Base-by-base conservation (phyloP, 2,797 vertebrate species). In the Danio jaintianensis region DNA sequence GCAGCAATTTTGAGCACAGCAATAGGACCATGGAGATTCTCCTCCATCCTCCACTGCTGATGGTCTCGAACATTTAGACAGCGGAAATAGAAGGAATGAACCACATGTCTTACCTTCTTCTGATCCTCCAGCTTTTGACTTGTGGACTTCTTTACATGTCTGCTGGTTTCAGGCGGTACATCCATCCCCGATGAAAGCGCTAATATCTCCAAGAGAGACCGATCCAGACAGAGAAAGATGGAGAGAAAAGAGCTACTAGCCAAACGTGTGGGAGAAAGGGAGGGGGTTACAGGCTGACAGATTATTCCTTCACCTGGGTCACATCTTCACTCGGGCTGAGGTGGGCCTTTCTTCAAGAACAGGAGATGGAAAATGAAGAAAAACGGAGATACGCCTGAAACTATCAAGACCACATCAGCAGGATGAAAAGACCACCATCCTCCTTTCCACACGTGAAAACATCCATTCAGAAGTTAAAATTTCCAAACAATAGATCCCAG, bases 121-220 rank as follows among this genome's bases (percentile, higher is more conserved):
- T 99, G 98, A 91, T 99, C 98, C 93, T 99, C 98, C 88, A 99
- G 93, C 86, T 99, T 99, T 87, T 99, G 98, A 94, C 96, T 96
- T 82, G 96, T 91, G 75, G 96, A 95, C 94, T 98, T 98, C 92
- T 96, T 98, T 91, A 95, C 96, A 96, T 98, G 96, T 90, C 94
- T 98, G 93, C 88, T 94, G 91, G 94, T 94, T 89, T 98, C 97
- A 83, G 96, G 93, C 91, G 94, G 94, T 96, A 96, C 95, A 95
- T 99, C 97, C 98, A 99, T 99, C 90, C 93, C 92, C 92, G 91
- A 87, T 90, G 88, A 87, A 93, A 89, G 67, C 86, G 89, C 82
- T 75, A 87, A 85, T 88, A 93, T 91, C 20, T 93, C 94, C 95
- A 89, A 83, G 75, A 90, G 87, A 90, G 85, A 75, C 20, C 5